These are phyloP conservation scores for Ctenicera cuprea DNA, from an alignment of 2,888 invertebrate genomes.

Conservation along the genomic window DNA sequence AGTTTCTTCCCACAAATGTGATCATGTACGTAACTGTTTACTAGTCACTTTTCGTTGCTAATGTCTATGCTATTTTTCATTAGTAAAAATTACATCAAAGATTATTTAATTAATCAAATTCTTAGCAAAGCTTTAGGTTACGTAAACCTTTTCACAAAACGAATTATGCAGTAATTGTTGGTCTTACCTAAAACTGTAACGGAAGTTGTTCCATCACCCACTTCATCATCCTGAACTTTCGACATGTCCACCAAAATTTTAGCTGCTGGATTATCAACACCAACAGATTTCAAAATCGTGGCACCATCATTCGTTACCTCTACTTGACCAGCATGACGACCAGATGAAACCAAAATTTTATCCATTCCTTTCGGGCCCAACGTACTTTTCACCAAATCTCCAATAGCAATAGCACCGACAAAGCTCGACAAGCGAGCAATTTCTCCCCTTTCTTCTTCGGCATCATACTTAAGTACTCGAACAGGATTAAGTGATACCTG, in stretches of 20 bases:
- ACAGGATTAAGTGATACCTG: conserved; percentile 95
- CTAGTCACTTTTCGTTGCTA: too few species aligned
- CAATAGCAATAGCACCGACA: conserved; percentile 98
- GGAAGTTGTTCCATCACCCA: conserved; percentile 99
- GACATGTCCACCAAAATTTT: conserved; percentile 99
- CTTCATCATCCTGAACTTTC: conserved; percentile 98
- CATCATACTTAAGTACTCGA: conserved; percentile 94
- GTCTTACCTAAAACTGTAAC: conserved; percentile 89
- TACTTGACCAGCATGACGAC: conserved; percentile 88
- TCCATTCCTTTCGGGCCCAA: conserved; percentile 99
- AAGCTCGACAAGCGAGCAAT: conserved; percentile 98
- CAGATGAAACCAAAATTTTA: conserved; percentile 88
- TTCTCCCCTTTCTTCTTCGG: conserved; percentile 98
- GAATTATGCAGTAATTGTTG: too few species aligned
- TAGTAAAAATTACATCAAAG: too few species aligned
- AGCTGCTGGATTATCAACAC: conserved; percentile 99
- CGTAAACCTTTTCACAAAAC: too few species aligned
- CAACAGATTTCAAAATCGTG: conserved; percentile 96
- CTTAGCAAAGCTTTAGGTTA: too few species aligned
- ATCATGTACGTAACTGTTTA: too few species aligned
- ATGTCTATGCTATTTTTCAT: too few species aligned
- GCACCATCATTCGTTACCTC: conserved; percentile 99
- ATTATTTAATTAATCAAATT: too few species aligned
- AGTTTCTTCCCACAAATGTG: too few species aligned
- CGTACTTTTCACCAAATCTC: conserved; percentile 98